phyloP scores from a whole-genome alignment of 2,888 invertebrate genomes.

The Phortica okadai region DNA sequence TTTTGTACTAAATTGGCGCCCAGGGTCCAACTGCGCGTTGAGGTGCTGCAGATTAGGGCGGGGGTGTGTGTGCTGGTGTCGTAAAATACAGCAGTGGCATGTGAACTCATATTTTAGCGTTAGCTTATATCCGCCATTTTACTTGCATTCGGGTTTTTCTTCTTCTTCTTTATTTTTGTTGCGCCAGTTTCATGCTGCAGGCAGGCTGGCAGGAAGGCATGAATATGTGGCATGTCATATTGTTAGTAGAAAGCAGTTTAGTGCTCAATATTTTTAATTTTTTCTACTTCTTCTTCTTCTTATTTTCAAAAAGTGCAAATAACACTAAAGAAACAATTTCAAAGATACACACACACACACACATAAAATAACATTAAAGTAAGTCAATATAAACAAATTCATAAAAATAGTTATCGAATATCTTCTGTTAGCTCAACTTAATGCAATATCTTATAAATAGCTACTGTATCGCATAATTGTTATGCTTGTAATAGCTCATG shows the following conservation, averaged over 20 bases:
- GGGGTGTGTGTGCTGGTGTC: constrained; percentile 30
- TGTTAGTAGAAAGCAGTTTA: background rate
- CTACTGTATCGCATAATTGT: constrained; percentile 48
- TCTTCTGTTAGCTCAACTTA: constrained; percentile 38
- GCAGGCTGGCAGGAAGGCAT: background rate
- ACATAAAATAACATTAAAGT: background rate
- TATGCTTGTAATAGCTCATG: constrained; percentile 65
- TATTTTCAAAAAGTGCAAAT: no score
- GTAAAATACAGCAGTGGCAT: constrained; percentile 33
- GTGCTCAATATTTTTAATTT: no score
- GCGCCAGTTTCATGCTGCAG: background rate
- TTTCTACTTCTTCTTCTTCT: no score
- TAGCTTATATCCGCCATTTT: constrained; percentile 22
- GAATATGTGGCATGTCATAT: background rate
- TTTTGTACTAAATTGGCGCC: constrained; percentile 10
- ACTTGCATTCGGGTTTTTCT: background rate
- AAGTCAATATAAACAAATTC: background rate
- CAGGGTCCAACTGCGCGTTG: constrained; percentile 31
- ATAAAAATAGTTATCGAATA: constrained; percentile 35
- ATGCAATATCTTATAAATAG: no score
- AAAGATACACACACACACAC: background rate
- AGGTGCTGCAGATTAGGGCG: constrained; percentile 50
- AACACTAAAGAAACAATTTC: no score
- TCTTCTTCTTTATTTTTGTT: background rate
- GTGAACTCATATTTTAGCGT: constrained; percentile 34